Conservation (phyloP, 2,797 vertebrate genomes). For the Potorous gilbertii region DNA sequence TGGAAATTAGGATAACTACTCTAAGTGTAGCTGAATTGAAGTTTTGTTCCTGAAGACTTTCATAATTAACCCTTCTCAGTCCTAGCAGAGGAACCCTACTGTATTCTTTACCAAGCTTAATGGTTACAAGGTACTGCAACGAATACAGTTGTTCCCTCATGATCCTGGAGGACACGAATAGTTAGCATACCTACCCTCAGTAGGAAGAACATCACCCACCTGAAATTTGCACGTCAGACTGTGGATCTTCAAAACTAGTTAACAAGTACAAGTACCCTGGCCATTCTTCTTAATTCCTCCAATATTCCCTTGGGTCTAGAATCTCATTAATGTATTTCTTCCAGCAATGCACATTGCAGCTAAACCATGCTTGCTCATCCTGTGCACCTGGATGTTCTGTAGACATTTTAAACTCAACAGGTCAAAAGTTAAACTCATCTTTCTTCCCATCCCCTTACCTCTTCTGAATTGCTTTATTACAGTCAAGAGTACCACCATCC, state of each 20-base stretch:
- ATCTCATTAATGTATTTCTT: not conserved
- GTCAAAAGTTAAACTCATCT: not conserved
- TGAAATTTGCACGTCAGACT: not conserved
- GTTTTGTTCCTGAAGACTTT: constrained; percentile 10
- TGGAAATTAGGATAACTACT: constrained; percentile 29
- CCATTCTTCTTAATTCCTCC: not conserved
- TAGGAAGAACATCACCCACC: not conserved
- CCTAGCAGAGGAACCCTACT: no score
- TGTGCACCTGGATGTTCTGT: not conserved
- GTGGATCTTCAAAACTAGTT: not conserved
- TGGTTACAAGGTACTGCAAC: not conserved
- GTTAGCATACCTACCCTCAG: not conserved
- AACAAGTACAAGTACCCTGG: not conserved
- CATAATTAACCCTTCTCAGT: constrained; percentile 32
- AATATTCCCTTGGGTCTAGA: not conserved
- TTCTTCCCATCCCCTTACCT: not conserved
- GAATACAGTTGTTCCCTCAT: not conserved
- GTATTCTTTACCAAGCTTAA: not conserved
- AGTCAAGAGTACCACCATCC: not conserved
- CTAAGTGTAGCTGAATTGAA: constrained; percentile 36
- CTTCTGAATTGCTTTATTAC: not conserved
- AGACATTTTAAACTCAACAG: not conserved
- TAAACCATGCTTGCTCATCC: not conserved
- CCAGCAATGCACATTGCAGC: not conserved
- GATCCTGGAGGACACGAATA: not conserved